Evolutionary conservation across 2,888 invertebrate species (phyloP).

Genomic region (Electrophaes corylata): DNA sequence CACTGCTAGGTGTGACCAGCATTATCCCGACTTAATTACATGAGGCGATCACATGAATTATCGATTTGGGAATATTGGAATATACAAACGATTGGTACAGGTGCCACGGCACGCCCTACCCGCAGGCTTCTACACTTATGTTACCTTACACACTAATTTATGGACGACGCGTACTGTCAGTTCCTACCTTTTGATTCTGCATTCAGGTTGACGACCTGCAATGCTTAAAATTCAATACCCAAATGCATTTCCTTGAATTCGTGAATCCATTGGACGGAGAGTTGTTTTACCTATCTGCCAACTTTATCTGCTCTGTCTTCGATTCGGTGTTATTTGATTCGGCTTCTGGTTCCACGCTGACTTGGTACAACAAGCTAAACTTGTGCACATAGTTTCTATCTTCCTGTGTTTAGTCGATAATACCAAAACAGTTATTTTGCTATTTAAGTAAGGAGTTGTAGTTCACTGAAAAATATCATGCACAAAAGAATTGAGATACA

Average conservation of each 20-base stretch:
- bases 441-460: too few species aligned
- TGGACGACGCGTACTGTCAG: slow-evolving; percentile 47
- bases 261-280: slow-evolving; percentile 12
- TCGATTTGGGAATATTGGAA: slow-evolving; percentile 67
- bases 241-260: slow-evolving; percentile 21
- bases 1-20: slow-evolving; percentile 63
- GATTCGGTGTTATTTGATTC: neutral
- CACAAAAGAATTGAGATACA: too few species aligned
- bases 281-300: slow-evolving; percentile 9
- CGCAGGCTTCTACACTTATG: slow-evolving; percentile 67
- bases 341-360: too few species aligned
- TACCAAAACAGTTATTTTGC: too few species aligned
- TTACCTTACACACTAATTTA: slow-evolving; percentile 57
- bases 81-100: slow-evolving; percentile 70
- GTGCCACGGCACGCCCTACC: slow-evolving; percentile 72
- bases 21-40: slow-evolving; percentile 74
- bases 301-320: slow-evolving; percentile 9
- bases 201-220: slow-evolving; percentile 39
- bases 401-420: too few species aligned
- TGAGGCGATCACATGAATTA: slow-evolving; percentile 76
- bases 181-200: slow-evolving; percentile 44
- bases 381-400: too few species aligned
- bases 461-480: too few species aligned
- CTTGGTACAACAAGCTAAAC: neutral
- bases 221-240: slow-evolving; percentile 18